phyloP scores from a whole-genome alignment of 2,797 vertebrate species.

The Peromyscus aztecus region DNA sequence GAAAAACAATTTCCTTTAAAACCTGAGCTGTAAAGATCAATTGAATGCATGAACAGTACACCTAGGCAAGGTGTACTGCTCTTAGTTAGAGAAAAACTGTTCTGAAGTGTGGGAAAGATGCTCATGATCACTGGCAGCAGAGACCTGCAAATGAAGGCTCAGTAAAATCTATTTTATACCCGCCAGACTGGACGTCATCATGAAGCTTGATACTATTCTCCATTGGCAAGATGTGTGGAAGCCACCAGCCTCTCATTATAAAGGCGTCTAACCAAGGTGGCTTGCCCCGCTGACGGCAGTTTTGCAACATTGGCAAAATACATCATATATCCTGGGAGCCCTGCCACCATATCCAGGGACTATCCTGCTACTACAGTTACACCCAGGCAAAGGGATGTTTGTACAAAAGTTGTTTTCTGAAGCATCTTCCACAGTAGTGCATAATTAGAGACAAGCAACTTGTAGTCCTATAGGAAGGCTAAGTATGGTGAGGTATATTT shows the following conservation, averaged over 20 bases:
- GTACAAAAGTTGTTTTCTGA: neutral
- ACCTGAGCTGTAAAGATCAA: slow-evolving; percentile 44
- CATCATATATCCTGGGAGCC: too few species aligned
- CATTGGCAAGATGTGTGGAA: neutral
- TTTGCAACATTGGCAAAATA: neutral
- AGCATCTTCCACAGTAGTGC: neutral
- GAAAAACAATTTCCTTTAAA: slow-evolving; percentile 60
- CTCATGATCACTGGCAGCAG: neutral
- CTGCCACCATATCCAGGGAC: neutral
- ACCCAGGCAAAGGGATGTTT: neutral
- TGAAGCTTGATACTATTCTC: neutral
- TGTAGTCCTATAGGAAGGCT: neutral
- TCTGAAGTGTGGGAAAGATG: slow-evolving; percentile 23
- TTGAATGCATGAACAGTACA: neutral
- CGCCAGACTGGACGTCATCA: neutral
- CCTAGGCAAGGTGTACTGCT: neutral
- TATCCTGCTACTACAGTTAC: neutral
- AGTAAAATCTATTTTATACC: slow-evolving; percentile 23
- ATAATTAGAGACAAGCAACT: slow-evolving; percentile 3
- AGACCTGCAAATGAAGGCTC: slow-evolving; percentile 21
- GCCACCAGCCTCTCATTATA: neutral
- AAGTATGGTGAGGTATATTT: neutral
- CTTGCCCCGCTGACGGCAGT: neutral
- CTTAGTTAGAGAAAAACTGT: neutral
- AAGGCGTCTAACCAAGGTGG: neutral